phyloP scores from a whole-genome alignment of 2,888 invertebrate genomes.

The Meta bourneti region DNA sequence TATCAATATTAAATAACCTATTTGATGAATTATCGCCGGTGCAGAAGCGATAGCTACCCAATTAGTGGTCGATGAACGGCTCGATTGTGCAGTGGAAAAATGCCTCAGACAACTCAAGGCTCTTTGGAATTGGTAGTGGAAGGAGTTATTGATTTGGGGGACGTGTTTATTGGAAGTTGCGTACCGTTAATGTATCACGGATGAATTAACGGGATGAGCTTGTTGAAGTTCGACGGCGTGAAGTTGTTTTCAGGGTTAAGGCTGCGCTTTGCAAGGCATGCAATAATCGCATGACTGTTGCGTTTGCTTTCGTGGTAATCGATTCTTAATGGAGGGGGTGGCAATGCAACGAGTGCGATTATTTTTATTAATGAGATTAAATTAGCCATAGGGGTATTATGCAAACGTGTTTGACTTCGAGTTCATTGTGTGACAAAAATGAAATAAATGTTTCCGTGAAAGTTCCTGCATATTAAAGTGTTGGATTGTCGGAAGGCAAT shows the following conservation, averaged over 20 bases:
- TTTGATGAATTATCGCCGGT: conserved; percentile 46
- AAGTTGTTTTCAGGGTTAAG: not conserved
- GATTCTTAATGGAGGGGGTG: not conserved
- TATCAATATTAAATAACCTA: conserved; percentile 68
- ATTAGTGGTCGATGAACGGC: conserved; percentile 56
- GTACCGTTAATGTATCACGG: not conserved
- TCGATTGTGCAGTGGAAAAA: conserved; percentile 29
- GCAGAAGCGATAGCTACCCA: conserved; percentile 42
- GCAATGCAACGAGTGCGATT: not conserved
- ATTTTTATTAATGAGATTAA: not conserved
- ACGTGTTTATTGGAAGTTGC: conserved; percentile 27
- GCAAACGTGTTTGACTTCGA: too few species aligned
- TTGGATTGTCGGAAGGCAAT: too few species aligned
- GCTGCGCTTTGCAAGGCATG: not conserved
- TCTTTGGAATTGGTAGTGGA: conserved; percentile 19
- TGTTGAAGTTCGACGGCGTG: too few species aligned
- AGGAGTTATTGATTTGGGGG: conserved; percentile 35
- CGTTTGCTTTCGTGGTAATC: not conserved
- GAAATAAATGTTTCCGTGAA: too few species aligned
- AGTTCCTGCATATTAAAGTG: too few species aligned
- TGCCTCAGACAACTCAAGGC: not conserved
- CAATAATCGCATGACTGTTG: too few species aligned
- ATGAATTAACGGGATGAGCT: not conserved
- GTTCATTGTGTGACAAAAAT: too few species aligned
- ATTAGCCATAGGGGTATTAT: too few species aligned